These are phyloP conservation scores for Operophtera brumata DNA, from an alignment of 2,888 invertebrate genomes.

Conservation along the genomic window DNA sequence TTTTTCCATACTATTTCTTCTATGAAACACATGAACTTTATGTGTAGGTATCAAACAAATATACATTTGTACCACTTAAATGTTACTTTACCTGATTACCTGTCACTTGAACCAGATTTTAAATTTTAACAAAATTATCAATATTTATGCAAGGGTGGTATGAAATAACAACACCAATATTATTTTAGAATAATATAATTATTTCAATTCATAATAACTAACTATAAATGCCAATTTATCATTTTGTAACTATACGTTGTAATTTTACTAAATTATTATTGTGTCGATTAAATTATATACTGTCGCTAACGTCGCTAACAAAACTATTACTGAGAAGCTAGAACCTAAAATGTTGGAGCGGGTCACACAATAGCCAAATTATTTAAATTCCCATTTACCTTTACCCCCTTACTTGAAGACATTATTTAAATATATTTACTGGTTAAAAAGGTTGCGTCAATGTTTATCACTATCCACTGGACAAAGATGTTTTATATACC, in stretches of 20 bases:
- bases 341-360: conserved; percentile 2
- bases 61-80: too few species aligned
- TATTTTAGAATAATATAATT: conserved; percentile 82
- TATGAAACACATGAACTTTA: neutral
- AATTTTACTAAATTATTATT: conserved; percentile 64
- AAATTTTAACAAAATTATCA: too few species aligned
- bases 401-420: conserved; percentile 7
- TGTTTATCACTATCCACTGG: too few species aligned
- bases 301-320: conserved; percentile 60
- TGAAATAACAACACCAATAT: conserved; percentile 71
- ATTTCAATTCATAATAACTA: conserved; percentile 80
- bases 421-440: too few species aligned
- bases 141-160: neutral
- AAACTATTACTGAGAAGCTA: conserved; percentile 23
- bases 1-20: conserved; percentile 7
- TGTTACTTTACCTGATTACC: too few species aligned
- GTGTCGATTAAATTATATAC: conserved; percentile 53
- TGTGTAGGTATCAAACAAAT: too few species aligned
- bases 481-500: too few species aligned
- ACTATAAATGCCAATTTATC: conserved; percentile 77
- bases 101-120: too few species aligned
- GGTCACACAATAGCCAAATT: conserved; percentile 42
- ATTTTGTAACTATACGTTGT: conserved; percentile 68
- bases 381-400: conserved; percentile 30
- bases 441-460: neutral